Percentiles rank a stretch among this genome's conserved stretches.
These are phyloP conservation scores for Mormyrops attenuatus DNA, from an alignment of 2,797 vertebrate species.

Conservation along the genomic window DNA sequence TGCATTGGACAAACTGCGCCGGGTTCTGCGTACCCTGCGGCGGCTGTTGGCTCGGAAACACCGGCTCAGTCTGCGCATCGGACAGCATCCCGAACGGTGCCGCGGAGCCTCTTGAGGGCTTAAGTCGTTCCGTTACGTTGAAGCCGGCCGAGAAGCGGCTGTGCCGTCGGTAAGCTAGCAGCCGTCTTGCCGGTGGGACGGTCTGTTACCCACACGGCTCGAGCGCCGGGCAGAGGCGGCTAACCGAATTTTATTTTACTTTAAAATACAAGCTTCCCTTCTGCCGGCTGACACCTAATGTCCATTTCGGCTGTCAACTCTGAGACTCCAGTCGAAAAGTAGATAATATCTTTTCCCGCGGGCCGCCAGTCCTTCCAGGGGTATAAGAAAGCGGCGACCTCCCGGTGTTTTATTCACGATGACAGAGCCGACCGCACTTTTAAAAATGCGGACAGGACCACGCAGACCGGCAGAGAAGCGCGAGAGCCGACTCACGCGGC, in stretches of 20 bases:
- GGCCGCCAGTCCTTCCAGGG: not conserved
- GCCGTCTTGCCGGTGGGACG: not conserved
- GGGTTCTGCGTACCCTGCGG: conserved; percentile 48
- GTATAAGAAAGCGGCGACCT: not conserved
- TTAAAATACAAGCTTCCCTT: not conserved
- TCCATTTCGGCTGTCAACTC: conserved; percentile 57
- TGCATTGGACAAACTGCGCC: conserved; percentile 63
- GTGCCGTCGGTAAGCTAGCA: conserved; percentile 25
- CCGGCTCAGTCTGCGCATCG: conserved; percentile 71
- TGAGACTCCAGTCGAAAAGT: conserved; percentile 43
- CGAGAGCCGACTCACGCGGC: conserved; percentile 37
- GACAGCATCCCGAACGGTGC: conserved; percentile 64
- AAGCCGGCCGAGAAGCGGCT: not conserved
- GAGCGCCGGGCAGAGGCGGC: not conserved
- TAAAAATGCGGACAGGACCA: not conserved
- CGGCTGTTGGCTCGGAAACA: conserved; percentile 64
- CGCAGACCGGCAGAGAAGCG: conserved; percentile 33
- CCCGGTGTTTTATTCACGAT: not conserved
- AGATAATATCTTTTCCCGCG: conserved; percentile 35
- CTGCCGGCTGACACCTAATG: conserved; percentile 52
- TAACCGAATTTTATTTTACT: not conserved
- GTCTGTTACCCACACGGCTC: not conserved
- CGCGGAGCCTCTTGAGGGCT: conserved; percentile 1
- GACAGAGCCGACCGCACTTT: conserved; percentile 6
- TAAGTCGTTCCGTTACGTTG: conserved; percentile 25